phyloP scores from a whole-genome alignment of 1,140 invertebrate species.

The Habropoda laboriosa region DNA sequence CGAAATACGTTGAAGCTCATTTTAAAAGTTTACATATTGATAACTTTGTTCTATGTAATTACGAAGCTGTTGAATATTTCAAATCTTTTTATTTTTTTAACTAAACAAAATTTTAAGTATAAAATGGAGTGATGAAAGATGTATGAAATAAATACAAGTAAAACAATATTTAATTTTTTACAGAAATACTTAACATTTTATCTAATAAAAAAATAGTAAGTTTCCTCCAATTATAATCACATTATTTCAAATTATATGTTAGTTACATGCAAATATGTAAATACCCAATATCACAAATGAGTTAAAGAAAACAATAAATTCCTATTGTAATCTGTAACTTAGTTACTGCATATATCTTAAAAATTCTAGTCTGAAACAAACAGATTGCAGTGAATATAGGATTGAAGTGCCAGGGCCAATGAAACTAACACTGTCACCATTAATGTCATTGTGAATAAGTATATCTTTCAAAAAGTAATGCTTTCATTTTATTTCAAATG shows the following conservation, averaged over 20 bases:
- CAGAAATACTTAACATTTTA: slow-evolving; percentile 53
- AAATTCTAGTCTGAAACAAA: slow-evolving; percentile 48
- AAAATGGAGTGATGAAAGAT: slow-evolving; percentile 48
- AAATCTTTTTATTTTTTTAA: slow-evolving; percentile 67
- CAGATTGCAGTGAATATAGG: slow-evolving; percentile 43
- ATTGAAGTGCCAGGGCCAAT: slow-evolving; percentile 37
- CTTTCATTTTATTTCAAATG: not conserved
- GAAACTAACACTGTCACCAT: slow-evolving; percentile 46
- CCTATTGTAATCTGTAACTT: slow-evolving; percentile 31
- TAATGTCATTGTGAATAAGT: slow-evolving; percentile 41
- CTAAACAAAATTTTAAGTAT: slow-evolving; percentile 54
- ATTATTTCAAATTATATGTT: slow-evolving; percentile 45
- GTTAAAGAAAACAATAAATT: slow-evolving; percentile 26
- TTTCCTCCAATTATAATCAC: slow-evolving; percentile 44
- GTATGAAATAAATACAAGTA: slow-evolving; percentile 54
- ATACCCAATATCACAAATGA: slow-evolving; percentile 24
- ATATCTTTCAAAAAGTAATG: slow-evolving; percentile 39
- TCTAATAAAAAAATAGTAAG: slow-evolving; percentile 28
- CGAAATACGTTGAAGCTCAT: slow-evolving; percentile 11
- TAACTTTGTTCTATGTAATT: slow-evolving; percentile 56
- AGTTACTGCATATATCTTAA: slow-evolving; percentile 23
- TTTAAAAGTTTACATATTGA: slow-evolving; percentile 49
- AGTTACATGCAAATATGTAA: slow-evolving; percentile 45
- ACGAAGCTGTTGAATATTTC: slow-evolving; percentile 55
- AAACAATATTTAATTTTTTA: slow-evolving; percentile 65